These are phyloP conservation scores for Lycaon pictus DNA, from an alignment of 2,113 vertebrate species.

Conservation along the genomic window DNA sequence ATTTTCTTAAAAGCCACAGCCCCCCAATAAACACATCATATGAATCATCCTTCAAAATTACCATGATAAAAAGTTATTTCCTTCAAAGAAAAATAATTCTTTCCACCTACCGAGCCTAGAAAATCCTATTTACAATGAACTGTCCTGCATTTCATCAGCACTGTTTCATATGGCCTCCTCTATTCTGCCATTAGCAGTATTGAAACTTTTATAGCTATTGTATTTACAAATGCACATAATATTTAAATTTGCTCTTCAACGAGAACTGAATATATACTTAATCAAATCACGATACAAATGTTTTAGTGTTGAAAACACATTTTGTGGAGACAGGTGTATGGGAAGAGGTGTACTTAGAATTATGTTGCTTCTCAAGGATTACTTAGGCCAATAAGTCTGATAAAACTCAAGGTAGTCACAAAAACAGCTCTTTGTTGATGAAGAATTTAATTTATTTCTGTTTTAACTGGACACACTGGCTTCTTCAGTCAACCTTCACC, in stretches of 20 bases:
- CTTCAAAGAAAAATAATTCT: constrained; percentile 90
- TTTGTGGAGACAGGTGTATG: constrained; percentile 50
- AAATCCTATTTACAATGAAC: constrained; percentile 90
- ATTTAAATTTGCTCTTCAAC: constrained; percentile 83
- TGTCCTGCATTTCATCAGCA: constrained; percentile 86
- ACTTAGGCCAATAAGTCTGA: constrained; percentile 86
- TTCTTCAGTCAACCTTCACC: constrained; percentile 97
- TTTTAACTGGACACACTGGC: constrained; percentile 78
- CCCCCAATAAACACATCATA: constrained; percentile 84
- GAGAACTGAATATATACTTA: constrained; percentile 84
- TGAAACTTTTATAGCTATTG: constrained; percentile 85
- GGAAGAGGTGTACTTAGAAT: constrained; percentile 82
- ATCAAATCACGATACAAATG: constrained; percentile 89
- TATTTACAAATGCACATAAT: constrained; percentile 92
- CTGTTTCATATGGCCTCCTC: constrained; percentile 82
- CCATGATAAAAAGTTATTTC: constrained; percentile 89
- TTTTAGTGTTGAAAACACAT: constrained; percentile 85
- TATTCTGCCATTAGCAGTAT: constrained; percentile 83
- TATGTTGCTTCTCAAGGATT: constrained; percentile 82
- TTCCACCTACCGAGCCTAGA: constrained; percentile 89
- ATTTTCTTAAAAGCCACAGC: constrained; percentile 84
- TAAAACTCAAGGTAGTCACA: constrained; percentile 86
- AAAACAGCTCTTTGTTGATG: constrained; percentile 84
- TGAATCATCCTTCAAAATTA: constrained; percentile 89
- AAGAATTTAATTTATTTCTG: constrained; percentile 86